Evolutionary conservation across 1,140 invertebrate species (phyloP), one percentile per base, ranked within the genome.

Genomic region (Aphaenogaster rudis): DNA sequence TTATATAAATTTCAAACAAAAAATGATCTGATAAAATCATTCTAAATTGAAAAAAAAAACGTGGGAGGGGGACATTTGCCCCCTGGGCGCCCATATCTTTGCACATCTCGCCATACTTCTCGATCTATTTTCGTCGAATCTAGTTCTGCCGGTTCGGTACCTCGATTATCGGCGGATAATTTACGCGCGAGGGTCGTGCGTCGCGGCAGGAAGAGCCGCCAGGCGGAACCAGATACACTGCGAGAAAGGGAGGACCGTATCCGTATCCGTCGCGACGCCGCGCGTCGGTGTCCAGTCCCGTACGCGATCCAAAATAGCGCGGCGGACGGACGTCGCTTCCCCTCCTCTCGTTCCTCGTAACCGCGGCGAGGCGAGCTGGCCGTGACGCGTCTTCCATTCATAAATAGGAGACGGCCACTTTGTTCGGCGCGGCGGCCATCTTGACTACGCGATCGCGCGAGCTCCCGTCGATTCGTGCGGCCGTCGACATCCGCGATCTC

Each of bases 321-420:
- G 76, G 76, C 86, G 66, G 21, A 50, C 42, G 66, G 63, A 66
- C 36, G 63, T 42, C 64, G 50, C 48, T 50, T 4, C 15, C n/a
- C 77, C 64, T 36, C 69, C 59, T 82, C 72, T 36, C 88, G 57
- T n/a, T 59, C 52, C 71, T 48, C 15, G 21, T 52, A 21, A 50
- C 67, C 21, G 48, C 36, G 57, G 61, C 89, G 66, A 61, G 28
- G 28, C 28, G 66, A 61, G 63, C 54, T 86, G 72, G 72, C 82
- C 88, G 85, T 91, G 88, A 88, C 87, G 90, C 86, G 81, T 88
- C 63, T 90, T 80, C 88, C 91, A 93, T 93, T 93, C 92, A 93
- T 93, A 93, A 93, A 93, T 92, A 92, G 91, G 54, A 28, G 82
- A 88, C 66, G 84, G 86, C 82, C 54, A 3, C 66, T 80, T 88